These are phyloP conservation scores for Dasysyrphus albostriatus DNA, from an alignment of 2,888 invertebrate genomes.

Conservation along the genomic window DNA sequence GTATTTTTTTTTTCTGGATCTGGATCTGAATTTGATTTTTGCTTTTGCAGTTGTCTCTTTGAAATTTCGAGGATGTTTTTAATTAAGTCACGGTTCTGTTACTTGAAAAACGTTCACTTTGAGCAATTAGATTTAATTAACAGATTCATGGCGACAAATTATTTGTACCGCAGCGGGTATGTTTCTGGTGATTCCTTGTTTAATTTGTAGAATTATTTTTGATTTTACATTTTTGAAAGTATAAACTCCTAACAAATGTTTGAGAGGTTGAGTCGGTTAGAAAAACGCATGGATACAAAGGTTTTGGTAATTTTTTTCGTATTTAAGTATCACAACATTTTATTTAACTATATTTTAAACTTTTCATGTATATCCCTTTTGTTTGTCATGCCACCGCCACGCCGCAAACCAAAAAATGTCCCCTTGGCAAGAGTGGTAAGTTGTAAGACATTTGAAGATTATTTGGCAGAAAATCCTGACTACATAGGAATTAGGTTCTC, in stretches of 20 bases:
- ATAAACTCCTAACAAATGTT: background rate
- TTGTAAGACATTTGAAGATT: too few relatives aligned
- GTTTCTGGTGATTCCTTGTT: conserved; percentile 8
- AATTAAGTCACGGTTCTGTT: conserved; percentile 60
- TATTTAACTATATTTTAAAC: too few relatives aligned
- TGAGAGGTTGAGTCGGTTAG: too few relatives aligned
- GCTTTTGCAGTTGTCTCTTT: conserved; percentile 41
- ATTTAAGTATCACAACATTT: too few relatives aligned
- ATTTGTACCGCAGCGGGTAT: background rate
- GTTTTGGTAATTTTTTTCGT: too few relatives aligned
- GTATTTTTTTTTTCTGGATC: conserved; percentile 6
- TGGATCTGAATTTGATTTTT: background rate
- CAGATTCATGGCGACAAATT: conserved; percentile 43
- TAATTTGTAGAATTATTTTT: background rate
- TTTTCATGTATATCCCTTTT: too few relatives aligned
- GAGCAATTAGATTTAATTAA: conserved; percentile 74
- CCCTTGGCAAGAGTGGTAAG: too few relatives aligned
- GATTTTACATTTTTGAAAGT: background rate
- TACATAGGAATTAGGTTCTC: too few relatives aligned
- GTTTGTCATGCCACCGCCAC: too few relatives aligned
- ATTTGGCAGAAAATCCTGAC: too few relatives aligned
- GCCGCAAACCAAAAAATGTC: too few relatives aligned
- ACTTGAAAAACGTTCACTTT: conserved; percentile 55
- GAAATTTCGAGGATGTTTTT: conserved; percentile 47
- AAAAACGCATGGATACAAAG: too few relatives aligned